Percentiles rank a stretch among this genome's conserved stretches.
Conservation (phyloP, 2,797 vertebrate species). For the Sebastes ruberrimus region DNA sequence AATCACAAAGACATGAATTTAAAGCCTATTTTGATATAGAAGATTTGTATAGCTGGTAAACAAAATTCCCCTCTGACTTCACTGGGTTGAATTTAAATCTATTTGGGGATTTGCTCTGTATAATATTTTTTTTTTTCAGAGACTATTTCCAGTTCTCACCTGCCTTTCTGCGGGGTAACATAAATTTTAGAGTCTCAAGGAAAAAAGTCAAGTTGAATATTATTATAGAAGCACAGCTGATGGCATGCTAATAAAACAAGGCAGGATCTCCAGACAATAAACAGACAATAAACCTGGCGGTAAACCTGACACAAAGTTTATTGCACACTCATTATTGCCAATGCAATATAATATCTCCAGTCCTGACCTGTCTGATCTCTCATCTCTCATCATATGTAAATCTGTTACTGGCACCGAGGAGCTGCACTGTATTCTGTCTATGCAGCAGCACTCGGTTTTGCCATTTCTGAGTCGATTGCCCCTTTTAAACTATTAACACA, state of each 20-base stretch:
- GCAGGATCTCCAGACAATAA: constrained; percentile 50
- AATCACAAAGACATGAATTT: background rate
- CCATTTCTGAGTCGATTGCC: constrained; percentile 19
- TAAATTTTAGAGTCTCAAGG: constrained; percentile 6
- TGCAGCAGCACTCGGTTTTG: background rate
- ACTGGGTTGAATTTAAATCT: constrained; percentile 21
- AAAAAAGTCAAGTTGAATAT: constrained; percentile 53
- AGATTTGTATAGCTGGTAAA: constrained; percentile 4
- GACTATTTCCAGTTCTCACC: constrained; percentile 2
- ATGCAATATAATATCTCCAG: constrained; percentile 40
- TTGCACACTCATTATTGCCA: constrained; percentile 47
- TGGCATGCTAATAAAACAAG: constrained; percentile 57
- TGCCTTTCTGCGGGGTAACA: constrained; percentile 11
- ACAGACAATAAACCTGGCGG: constrained; percentile 52
- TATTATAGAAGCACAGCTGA: constrained; percentile 33
- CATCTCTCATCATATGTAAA: constrained; percentile 49
- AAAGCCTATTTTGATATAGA: constrained; percentile 6
- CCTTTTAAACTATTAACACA: constrained; percentile 33
- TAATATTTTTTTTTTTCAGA: background rate
- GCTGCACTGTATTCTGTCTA: background rate
- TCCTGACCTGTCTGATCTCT: constrained; percentile 45
- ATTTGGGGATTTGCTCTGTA: background rate
- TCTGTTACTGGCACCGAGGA: constrained; percentile 23
- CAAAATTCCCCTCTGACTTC: constrained; percentile 15
- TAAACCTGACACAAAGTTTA: constrained; percentile 45